Evolutionary conservation across 2,797 vertebrate genomes (phyloP).

Genomic region (Poeciliopsis paucimaculata): DNA sequence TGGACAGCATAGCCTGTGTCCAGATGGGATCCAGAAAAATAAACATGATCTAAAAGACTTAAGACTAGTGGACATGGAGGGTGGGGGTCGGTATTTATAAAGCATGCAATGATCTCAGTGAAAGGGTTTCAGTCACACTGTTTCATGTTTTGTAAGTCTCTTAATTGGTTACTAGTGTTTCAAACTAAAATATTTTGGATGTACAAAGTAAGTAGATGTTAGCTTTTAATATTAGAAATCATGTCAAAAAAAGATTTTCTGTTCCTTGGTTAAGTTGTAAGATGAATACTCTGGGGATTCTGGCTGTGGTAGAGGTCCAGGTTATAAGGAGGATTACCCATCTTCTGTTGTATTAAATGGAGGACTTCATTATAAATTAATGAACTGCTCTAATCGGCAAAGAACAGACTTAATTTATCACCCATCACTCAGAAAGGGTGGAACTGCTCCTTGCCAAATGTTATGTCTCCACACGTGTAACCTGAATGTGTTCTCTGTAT

Average conservation of each 20-base stretch:
- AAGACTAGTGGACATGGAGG: neutral
- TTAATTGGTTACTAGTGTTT: neutral
- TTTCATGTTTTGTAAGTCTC: neutral
- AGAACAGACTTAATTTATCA: constrained; percentile 40
- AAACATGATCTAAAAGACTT: neutral
- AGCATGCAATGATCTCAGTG: neutral
- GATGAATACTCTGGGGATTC: neutral
- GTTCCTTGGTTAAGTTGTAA: neutral
- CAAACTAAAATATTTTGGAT: neutral
- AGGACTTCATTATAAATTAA: constrained; percentile 68
- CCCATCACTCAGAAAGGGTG: no score
- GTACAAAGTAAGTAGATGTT: neutral
- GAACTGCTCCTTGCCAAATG: no score
- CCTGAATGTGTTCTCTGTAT: no score
- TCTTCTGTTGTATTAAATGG: constrained; percentile 49
- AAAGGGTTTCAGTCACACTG: neutral
- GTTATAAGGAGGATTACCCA: constrained; percentile 60
- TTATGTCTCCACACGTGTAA: no score
- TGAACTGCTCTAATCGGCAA: constrained; percentile 64
- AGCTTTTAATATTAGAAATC: no score
- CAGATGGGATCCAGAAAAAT: neutral
- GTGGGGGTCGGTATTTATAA: no score
- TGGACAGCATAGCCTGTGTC: no score
- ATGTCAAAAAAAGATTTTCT: neutral
- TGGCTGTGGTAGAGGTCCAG: constrained; percentile 31